Conservation (phyloP, 2,888 invertebrate species). For the Diaphora mendica region DNA sequence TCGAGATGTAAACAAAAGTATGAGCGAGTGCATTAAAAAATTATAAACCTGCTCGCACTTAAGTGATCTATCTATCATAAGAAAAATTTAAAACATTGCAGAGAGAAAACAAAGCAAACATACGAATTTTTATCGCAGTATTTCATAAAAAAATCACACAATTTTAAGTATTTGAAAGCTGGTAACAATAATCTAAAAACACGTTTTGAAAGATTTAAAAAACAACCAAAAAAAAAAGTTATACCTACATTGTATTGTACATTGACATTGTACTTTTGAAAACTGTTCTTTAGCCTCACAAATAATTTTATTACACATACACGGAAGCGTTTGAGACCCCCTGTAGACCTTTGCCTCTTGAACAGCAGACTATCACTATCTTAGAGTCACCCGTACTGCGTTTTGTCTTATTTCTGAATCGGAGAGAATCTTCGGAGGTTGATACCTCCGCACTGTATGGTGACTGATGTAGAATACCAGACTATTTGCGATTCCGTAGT, state of each 20-base stretch:
- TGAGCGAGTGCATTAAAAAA: background rate
- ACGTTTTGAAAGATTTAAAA: too few relatives aligned
- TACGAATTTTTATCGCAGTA: background rate
- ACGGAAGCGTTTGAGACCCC: too few relatives aligned
- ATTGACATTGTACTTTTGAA: too few relatives aligned
- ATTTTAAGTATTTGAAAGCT: background rate
- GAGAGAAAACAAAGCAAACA: background rate
- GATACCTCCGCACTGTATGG: too few relatives aligned
- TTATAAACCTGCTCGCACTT: background rate
- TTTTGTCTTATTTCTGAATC: too few relatives aligned
- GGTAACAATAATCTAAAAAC: background rate
- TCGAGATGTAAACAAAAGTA: background rate
- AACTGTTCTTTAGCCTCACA: background rate
- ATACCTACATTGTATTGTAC: too few relatives aligned
- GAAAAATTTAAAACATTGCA: background rate
- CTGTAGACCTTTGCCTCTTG: background rate
- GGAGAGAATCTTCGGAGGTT: too few relatives aligned
- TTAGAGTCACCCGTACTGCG: too few relatives aligned
- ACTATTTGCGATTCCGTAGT: too few relatives aligned
- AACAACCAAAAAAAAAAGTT: too few relatives aligned
- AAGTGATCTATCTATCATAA: background rate
- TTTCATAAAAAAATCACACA: background rate
- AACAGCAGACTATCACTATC: too few relatives aligned
- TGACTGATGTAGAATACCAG: background rate
- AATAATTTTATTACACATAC: background rate